Evolutionary conservation across 2,113 vertebrate species (phyloP).

Genomic region (Odontophorus gujanensis): DNA sequence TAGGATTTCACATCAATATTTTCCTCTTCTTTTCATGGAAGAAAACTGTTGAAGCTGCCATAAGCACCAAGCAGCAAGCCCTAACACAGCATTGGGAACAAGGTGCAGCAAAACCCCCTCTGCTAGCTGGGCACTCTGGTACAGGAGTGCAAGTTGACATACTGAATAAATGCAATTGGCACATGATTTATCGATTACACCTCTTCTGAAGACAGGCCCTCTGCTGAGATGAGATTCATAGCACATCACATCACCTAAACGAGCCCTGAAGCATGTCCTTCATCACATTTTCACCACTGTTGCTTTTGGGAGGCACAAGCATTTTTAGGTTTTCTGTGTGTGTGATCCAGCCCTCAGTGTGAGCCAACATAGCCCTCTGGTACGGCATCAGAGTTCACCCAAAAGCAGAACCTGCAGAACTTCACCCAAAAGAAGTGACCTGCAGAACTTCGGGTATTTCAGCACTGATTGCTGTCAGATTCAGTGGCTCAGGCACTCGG

Average conservation of each 20-base stretch:
- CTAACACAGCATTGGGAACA: accelerated
- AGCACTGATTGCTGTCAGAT: not conserved
- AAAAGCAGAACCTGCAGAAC: not conserved
- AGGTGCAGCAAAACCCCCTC: not conserved
- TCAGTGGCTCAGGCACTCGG: not conserved
- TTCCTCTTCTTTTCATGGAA: not conserved
- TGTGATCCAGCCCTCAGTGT: accelerated
- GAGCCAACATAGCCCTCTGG: not conserved
- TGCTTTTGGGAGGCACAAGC: not conserved
- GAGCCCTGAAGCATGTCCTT: constrained; percentile 19
- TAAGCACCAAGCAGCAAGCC: not conserved
- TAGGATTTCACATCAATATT: not conserved
- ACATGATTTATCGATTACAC: not conserved
- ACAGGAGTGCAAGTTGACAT: not conserved
- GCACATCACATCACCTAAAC: not conserved
- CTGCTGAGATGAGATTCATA: not conserved
- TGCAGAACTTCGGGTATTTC: not conserved
- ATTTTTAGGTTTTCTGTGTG: not conserved
- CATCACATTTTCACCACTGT: not conserved
- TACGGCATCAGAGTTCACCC: not conserved
- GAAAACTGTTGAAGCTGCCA: not conserved
- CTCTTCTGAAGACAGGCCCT: not conserved
- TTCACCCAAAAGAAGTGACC: not conserved
- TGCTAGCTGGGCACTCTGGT: not conserved
- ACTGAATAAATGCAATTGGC: constrained; percentile 28